phyloP scores from a whole-genome alignment of 2,113 vertebrate species.

The Empidonax traillii region DNA sequence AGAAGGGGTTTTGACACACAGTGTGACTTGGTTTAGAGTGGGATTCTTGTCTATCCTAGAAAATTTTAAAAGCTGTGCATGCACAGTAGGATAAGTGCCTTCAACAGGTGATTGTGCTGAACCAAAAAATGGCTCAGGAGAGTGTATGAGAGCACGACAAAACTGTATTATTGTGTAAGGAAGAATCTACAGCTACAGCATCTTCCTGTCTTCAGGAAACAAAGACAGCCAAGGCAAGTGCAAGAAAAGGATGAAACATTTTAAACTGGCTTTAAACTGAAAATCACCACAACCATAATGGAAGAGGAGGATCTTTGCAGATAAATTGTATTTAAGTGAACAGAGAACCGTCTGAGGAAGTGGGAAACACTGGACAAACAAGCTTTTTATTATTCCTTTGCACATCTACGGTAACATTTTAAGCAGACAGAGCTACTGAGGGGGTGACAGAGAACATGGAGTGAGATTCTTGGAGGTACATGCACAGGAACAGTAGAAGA shows the following conservation, averaged over 20 bases:
- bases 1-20: rapidly evolving
- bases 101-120: background rate
- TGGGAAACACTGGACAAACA: background rate
- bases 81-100: background rate
- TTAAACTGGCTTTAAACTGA: background rate
- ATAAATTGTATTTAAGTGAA: background rate
- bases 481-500: background rate
- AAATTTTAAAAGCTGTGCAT: background rate
- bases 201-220: background rate
- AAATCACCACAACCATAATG: background rate
- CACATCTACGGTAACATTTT: background rate
- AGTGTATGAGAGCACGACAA: background rate
- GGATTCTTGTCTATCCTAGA: background rate
- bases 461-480: background rate
- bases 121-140: background rate
- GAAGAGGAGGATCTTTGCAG: background rate
- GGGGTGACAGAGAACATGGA: background rate
- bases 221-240: background rate
- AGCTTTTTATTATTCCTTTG: background rate
- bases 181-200: background rate
- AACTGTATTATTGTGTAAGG: background rate
- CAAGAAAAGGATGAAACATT: background rate
- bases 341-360: background rate
- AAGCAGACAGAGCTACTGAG: background rate
- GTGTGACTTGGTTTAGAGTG: background rate